Evolutionary conservation across 2,888 invertebrate genomes (phyloP).

Genomic region (Fragum whitleyi): DNA sequence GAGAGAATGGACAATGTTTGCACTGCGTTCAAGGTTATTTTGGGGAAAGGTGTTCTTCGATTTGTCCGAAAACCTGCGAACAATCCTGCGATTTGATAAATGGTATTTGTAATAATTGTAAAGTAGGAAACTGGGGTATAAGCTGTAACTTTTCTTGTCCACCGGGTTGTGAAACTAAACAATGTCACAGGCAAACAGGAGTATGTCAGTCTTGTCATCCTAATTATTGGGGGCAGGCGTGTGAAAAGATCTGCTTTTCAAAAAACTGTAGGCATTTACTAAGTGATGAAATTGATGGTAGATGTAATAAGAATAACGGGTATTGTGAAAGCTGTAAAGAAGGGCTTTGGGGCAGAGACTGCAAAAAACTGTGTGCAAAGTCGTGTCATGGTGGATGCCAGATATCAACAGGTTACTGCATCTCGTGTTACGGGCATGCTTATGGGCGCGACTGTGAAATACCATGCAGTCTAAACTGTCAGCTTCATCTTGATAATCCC

Average conservation of each 20-base stretch:
- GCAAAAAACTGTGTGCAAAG: background rate
- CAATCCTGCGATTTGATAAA: background rate
- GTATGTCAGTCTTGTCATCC: background rate
- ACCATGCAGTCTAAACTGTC: background rate
- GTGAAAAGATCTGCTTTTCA: background rate
- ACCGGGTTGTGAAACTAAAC: background rate
- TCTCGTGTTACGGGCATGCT: background rate
- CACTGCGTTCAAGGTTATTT: background rate
- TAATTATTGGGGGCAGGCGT: background rate
- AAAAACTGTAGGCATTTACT: no score
- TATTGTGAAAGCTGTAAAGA: background rate
- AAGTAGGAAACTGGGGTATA: background rate
- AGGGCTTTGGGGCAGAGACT: background rate
- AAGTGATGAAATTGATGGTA: background rate
- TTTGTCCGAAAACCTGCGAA: background rate
- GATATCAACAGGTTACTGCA: background rate
- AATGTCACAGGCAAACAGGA: background rate
- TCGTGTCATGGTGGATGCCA: background rate
- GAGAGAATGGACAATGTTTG: background rate
- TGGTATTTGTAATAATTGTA: background rate
- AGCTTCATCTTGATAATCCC: background rate
- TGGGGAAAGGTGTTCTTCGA: background rate
- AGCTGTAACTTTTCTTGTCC: background rate
- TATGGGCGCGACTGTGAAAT: background rate
- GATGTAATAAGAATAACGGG: background rate